Evolutionary conservation across 2,888 invertebrate species (phyloP), one percentile per base, ranked within the genome.

Genomic region (Bellardia pandia): DNA sequence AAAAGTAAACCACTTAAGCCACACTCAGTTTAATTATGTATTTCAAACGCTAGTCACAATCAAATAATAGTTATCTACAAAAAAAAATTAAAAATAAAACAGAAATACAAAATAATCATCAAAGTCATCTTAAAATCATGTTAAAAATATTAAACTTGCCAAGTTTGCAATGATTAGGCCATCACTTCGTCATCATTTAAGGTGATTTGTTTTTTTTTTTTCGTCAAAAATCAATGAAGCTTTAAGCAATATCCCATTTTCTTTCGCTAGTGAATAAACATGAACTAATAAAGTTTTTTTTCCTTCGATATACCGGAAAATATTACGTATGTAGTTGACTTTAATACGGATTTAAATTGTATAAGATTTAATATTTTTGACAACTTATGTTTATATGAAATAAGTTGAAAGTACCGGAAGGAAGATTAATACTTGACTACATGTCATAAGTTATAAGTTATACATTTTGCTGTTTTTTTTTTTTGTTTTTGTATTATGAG

Each of bases 91-190:
- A 62, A n/a, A 30, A 9, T 2, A 71, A 58, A 42, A 37, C 58
- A 3, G 0, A 33, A 56, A 16, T n/a, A 74, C 4, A 51, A 13
- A 58, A 14, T 56, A 62, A 83, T 71, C 69, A 48, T 69, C 60
- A 76, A 76, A 69, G 56, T 60, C 40, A 81, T 74, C 66, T 66
- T 66, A 37, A 37, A 69, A 33, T 69, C 30, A 69, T 69, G 60
- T 76, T 16, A 7, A 62, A 69, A 68, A 68, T 69, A 62, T 40
- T 30, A 60, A 8, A 37, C n/a, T 4, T 14, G 7, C 14, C 45
- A 58, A n/a, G 13, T 56, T 45, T 13, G 3, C 11, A 11, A 45
- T 40, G 16, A 56, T 64, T 30, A 56, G 58, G 16, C 13, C 30
- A 30, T 13, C 48, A 37, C n/a, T 51, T 40, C n/a, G 14, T 5